phyloP scores from a whole-genome alignment of 2,113 vertebrate genomes.

The Aspidoscelis tigris region DNA sequence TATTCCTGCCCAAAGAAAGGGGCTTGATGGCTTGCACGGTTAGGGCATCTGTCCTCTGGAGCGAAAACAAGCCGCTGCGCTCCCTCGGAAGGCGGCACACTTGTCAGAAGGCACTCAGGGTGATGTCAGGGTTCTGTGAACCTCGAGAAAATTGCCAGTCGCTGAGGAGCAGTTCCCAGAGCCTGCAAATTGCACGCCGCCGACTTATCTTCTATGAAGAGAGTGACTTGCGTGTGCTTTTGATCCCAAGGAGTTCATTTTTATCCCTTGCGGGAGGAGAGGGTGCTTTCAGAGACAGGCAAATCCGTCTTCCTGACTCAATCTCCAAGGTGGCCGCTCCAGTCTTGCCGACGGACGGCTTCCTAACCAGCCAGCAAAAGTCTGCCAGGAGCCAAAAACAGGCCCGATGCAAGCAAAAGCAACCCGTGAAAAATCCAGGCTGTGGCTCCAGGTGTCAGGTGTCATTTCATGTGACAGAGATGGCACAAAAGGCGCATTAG shows the following conservation, averaged over 20 bases:
- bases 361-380: background rate
- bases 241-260: background rate
- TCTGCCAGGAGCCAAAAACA: background rate
- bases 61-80: no score
- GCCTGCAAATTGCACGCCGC: constrained; percentile 22
- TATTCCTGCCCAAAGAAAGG: background rate
- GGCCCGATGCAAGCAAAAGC: background rate
- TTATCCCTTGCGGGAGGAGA: constrained; percentile 22
- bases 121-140: background rate
- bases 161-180: background rate
- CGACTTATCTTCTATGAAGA: constrained; percentile 10
- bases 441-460: background rate
- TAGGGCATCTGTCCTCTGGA: background rate
- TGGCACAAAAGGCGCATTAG: background rate
- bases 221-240: constrained; percentile 13
- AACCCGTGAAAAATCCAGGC: background rate
- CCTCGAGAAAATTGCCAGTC: background rate
- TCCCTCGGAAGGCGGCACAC: background rate
- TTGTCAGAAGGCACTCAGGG: background rate
- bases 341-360: background rate
- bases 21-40: background rate
- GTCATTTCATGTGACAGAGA: fast-evolving
- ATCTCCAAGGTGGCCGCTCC: constrained; percentile 7
- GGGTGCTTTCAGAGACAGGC: constrained; percentile 11
- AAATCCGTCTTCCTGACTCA: constrained; percentile 5